Evolutionary conservation across 1,140 invertebrate genomes (phyloP).

Genomic region (Trichonephila clavata): DNA sequence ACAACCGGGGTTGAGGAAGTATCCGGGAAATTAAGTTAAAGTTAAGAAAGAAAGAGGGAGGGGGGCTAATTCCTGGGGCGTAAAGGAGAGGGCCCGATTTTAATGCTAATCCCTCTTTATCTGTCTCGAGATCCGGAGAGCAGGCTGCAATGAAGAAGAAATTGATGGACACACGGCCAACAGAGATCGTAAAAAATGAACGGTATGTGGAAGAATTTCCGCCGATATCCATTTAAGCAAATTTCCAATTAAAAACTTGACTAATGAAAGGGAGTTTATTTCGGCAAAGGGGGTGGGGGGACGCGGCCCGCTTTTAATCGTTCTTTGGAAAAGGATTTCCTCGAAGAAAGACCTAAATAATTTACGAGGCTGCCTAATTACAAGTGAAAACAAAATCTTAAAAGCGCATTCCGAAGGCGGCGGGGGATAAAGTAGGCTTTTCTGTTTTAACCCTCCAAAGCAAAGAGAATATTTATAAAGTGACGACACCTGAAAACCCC

Average conservation of each 20-base stretch:
- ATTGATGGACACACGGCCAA: slow-evolving; percentile 64
- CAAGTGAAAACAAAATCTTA: slow-evolving; percentile 77
- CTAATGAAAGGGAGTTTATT: slow-evolving; percentile 76
- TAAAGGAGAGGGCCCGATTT: background rate
- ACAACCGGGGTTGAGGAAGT: background rate
- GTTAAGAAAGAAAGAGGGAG: background rate
- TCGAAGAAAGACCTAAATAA: slow-evolving; percentile 72
- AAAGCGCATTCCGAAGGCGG: slow-evolving; percentile 57
- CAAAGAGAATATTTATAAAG: slow-evolving; percentile 76
- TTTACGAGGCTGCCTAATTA: slow-evolving; percentile 75
- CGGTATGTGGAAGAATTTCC: slow-evolving; percentile 66
- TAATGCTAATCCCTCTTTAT: slow-evolving; percentile 71
- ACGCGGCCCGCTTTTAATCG: slow-evolving; percentile 48
- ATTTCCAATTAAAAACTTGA: slow-evolving; percentile 77
- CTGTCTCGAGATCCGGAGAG: slow-evolving; percentile 18
- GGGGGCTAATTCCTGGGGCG: slow-evolving; percentile 28
- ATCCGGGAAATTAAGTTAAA: slow-evolving; percentile 51
- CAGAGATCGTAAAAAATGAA: slow-evolving; percentile 75
- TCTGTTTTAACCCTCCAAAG: slow-evolving; percentile 75
- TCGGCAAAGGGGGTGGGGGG: background rate
- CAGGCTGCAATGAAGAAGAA: slow-evolving; percentile 42
- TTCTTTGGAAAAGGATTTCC: slow-evolving; percentile 71
- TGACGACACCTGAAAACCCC: slow-evolving; percentile 69
- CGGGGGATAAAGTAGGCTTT: slow-evolving; percentile 74
- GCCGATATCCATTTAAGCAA: slow-evolving; percentile 68